These are phyloP conservation scores for Chaetodon trifascialis DNA, from an alignment of 2,113 vertebrate genomes.

Conservation along the genomic window DNA sequence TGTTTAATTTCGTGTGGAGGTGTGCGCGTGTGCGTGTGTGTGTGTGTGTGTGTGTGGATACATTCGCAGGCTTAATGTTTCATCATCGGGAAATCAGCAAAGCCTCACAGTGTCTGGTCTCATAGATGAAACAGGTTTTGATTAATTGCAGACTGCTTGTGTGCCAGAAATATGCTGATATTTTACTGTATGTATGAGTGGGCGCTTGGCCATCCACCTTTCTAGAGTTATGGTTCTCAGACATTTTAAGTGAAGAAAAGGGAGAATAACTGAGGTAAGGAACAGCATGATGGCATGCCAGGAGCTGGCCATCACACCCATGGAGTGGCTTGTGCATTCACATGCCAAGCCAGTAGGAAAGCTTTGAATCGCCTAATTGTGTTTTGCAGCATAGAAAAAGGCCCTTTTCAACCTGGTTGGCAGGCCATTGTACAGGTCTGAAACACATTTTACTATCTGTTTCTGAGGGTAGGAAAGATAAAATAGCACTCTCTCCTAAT, in stretches of 20 bases:
- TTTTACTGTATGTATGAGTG: constrained; percentile 35
- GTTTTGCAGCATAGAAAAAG: constrained; percentile 48
- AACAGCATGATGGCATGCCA: constrained; percentile 51
- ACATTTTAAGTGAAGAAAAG: constrained; percentile 36
- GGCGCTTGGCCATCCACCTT: constrained; percentile 19
- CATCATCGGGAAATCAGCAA: constrained; percentile 43
- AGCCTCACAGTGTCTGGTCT: constrained; percentile 39
- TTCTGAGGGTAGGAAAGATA: constrained; percentile 19
- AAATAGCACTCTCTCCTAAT: constrained; percentile 6
- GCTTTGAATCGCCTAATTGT: constrained; percentile 62
- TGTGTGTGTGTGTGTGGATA: constrained; percentile 26
- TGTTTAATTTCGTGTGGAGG: constrained; percentile 55
- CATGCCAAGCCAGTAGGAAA: constrained; percentile 39
- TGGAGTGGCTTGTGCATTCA: constrained; percentile 42
- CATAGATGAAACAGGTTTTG: constrained; percentile 47
- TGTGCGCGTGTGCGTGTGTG: constrained; percentile 13
- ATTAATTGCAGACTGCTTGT: constrained; percentile 42
- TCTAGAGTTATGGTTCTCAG: constrained; percentile 19
- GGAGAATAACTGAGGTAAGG: constrained; percentile 31
- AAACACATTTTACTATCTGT: constrained; percentile 23
- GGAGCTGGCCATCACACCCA: constrained; percentile 48
- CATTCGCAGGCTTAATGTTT: constrained; percentile 59
- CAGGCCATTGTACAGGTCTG: constrained; percentile 5
- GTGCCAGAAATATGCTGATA: constrained; percentile 41
- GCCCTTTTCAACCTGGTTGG: constrained; percentile 20